Base-by-base conservation (phyloP, 2,113 vertebrate species). In the Oreotragus oreotragus region DNA sequence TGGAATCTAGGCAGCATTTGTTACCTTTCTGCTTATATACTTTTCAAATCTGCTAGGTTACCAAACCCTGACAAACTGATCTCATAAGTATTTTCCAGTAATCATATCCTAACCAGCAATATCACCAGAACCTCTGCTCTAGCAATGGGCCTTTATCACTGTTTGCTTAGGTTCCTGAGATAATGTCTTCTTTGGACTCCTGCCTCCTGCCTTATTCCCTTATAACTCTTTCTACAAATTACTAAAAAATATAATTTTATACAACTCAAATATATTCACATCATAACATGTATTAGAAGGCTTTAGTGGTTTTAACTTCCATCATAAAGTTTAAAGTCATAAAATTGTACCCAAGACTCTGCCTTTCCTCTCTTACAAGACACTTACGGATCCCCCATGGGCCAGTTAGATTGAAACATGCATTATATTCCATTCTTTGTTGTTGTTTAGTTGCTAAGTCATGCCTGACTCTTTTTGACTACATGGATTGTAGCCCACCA, bases 251-350 rank as follows among this genome's bases (percentile, higher is more conserved):
- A 47, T 15, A 62, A 36, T 86, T 17, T 83, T 84, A 84, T 1
- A 83, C 77, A 88, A 62, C 43, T 28, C 25, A 90, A 36, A 83
- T 73, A 11, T 45, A 53, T 39, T 96, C 33, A 84, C 45, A 17
- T 33, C 13, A 45, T 80, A 17, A 55, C 10, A 88, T 0, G 6
- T 66, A 53, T 70, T 77, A 60, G 43, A 94, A 70, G 25, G 45
- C 6, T 76, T 85, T 49, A 87, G 10, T 79, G 49, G 36, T 27
- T 89, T 96, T 76, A 84, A 81, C 2, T 76, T 91, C 15, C 3
- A 47, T 7, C 1, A 73, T 96, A 23, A 95, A 94, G 15, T 77
- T 73, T 73, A 51, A 95, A 90, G 11, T 93, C 43, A 92, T n/a
- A 36, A 30, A 81, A 77, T 43, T 88, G 3, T 8, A 21, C 17